Evolutionary conservation across 2,797 vertebrate species (phyloP).

Genomic region (Clarias fuscus): DNA sequence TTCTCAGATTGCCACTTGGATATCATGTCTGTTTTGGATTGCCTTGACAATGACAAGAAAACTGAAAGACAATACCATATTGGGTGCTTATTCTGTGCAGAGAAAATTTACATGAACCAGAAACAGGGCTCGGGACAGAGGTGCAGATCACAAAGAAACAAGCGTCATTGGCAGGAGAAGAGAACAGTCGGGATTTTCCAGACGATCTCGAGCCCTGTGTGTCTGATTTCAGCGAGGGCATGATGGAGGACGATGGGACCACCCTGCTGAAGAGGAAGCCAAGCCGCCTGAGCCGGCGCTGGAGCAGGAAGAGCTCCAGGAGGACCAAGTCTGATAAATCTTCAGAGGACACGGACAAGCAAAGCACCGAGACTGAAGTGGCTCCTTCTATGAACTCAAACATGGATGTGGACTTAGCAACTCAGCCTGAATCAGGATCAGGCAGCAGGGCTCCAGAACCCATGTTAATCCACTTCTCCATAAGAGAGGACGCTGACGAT

Average conservation of each 20-base stretch:
- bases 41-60: conserved; percentile 22
- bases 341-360: conserved; percentile 23
- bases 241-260: conserved; percentile 70
- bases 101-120: conserved; percentile 68
- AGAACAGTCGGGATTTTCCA: background rate
- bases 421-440: conserved; percentile 25
- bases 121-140: conserved; percentile 28
- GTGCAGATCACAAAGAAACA: conserved; percentile 13
- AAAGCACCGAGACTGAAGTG: background rate
- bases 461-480: conserved; percentile 57
- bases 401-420: conserved; percentile 8
- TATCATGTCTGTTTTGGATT: conserved; percentile 40
- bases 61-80: conserved; percentile 28
- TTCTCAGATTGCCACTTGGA: background rate
- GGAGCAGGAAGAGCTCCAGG: conserved; percentile 73
- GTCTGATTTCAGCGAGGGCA: conserved; percentile 63
- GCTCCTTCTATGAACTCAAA: conserved; percentile 13
- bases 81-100: conserved; percentile 28
- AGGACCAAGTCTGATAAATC: conserved; percentile 54
- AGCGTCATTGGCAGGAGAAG: conserved; percentile 12
- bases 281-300: conserved; percentile 68
- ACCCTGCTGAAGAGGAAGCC: conserved; percentile 70
- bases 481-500: conserved; percentile 68
- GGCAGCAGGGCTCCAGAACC: conserved; percentile 36
- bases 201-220: conserved; percentile 56